These are phyloP conservation scores for Leptinotarsa tumamoca DNA, from an alignment of 2,888 invertebrate species.

Conservation along the genomic window DNA sequence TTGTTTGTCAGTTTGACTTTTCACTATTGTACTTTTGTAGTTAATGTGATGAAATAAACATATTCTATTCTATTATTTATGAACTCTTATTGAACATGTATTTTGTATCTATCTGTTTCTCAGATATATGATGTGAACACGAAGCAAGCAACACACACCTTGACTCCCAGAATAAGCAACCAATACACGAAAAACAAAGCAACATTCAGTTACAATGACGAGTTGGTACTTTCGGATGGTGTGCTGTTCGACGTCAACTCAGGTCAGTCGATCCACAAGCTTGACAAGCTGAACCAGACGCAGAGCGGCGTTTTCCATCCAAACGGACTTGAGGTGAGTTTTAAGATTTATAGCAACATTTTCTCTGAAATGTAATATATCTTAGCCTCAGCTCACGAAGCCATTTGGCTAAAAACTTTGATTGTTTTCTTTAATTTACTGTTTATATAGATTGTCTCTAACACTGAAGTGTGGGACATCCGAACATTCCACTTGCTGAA, in stretches of 20 bases:
- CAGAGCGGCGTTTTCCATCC: slow-evolving; percentile 97
- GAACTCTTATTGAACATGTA: background rate
- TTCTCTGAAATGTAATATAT: too few relatives aligned
- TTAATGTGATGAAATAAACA: too few relatives aligned
- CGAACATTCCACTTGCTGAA: slow-evolving; percentile 93
- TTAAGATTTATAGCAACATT: background rate
- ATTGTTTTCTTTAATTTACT: background rate
- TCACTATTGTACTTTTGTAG: too few relatives aligned
- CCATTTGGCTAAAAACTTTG: background rate
- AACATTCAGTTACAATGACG: slow-evolving; percentile 93
- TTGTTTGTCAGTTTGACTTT: too few relatives aligned
- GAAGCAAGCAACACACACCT: slow-evolving; percentile 77
- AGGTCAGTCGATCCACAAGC: slow-evolving; percentile 92
- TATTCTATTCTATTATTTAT: too few relatives aligned
- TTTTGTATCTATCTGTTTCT: slow-evolving; percentile 1
- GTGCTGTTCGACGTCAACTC: slow-evolving; percentile 93
- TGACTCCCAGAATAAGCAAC: slow-evolving; percentile 88
- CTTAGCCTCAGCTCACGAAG: too few relatives aligned
- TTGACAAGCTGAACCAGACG: slow-evolving; percentile 96
- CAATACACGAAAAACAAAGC: slow-evolving; percentile 94
- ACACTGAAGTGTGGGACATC: slow-evolving; percentile 98
- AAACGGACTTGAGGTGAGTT: slow-evolving; percentile 86
- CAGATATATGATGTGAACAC: slow-evolving; percentile 90
- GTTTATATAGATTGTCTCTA: slow-evolving; percentile 83
- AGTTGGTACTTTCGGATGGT: slow-evolving; percentile 94